These are phyloP conservation scores for Sebastes variabilis DNA, from an alignment of 2,797 vertebrate species.

Conservation along the genomic window DNA sequence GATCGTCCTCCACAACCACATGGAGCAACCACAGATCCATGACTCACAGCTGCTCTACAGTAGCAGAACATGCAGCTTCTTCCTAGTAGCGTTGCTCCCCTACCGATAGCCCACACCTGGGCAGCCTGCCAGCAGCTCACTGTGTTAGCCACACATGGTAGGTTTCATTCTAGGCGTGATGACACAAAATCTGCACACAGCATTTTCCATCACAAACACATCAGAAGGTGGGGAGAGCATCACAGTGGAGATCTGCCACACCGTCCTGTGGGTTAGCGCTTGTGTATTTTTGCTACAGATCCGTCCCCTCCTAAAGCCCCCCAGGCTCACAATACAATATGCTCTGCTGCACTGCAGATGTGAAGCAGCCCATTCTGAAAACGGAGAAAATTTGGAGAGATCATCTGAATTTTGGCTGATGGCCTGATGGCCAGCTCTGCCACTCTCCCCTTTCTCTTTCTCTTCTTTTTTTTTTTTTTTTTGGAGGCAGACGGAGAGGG, in stretches of 20 bases:
- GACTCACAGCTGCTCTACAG: constrained; percentile 64
- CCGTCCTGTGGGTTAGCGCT: constrained; percentile 33
- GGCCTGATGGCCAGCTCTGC: constrained; percentile 18
- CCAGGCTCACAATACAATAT: constrained; percentile 6
- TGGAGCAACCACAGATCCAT: constrained; percentile 52
- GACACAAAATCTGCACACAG: constrained; percentile 64
- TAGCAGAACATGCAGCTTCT: constrained; percentile 62
- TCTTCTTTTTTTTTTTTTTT: constrained; percentile 12
- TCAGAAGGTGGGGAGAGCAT: constrained; percentile 59
- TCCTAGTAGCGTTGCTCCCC: constrained; percentile 64
- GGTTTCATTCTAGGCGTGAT: constrained; percentile 66
- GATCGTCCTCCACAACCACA: constrained; percentile 66
- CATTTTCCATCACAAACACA: constrained; percentile 65
- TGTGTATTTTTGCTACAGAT: constrained; percentile 22
- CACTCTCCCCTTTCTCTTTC: background rate
- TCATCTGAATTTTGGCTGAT: constrained; percentile 54
- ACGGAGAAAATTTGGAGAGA: constrained; percentile 19
- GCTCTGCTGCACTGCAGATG: constrained; percentile 70
- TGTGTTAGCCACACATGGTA: constrained; percentile 66
- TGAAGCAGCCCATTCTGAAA: constrained; percentile 36
- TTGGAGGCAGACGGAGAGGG: constrained; percentile 51
- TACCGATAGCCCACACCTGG: constrained; percentile 69
- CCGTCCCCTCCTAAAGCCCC: constrained; percentile 6
- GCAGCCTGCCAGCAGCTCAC: constrained; percentile 71
- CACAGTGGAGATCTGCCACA: constrained; percentile 45